Evolutionary conservation across 2,888 invertebrate genomes (phyloP).

Genomic region (Phlogophora meticulosa): DNA sequence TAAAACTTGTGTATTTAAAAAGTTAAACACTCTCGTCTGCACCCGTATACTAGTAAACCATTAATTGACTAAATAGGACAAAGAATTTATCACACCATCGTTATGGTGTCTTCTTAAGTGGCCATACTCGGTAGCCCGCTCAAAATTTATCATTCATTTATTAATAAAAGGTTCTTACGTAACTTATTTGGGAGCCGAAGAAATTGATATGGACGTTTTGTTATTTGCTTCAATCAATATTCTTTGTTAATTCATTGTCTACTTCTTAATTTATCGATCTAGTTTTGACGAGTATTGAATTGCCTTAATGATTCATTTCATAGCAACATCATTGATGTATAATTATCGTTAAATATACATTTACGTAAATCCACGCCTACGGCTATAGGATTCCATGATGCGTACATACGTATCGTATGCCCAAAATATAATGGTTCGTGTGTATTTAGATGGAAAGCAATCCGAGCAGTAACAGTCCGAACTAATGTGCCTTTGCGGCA

Average conservation of each 20-base stretch:
- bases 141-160: slow-evolving; percentile 37
- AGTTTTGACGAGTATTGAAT: slow-evolving; percentile 38
- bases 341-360: slow-evolving; percentile 22
- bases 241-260: background rate
- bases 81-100: slow-evolving; percentile 49
- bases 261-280: background rate
- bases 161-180: slow-evolving; percentile 30
- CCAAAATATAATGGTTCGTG: slow-evolving; percentile 21
- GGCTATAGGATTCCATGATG: background rate
- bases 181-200: slow-evolving; percentile 7
- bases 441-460: slow-evolving; percentile 50
- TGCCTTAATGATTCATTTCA: slow-evolving; percentile 15
- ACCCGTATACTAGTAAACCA: slow-evolving; percentile 50
- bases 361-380: slow-evolving; percentile 9
- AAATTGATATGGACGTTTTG: slow-evolving; percentile 22
- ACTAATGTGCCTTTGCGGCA: slow-evolving; percentile 54
- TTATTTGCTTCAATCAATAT: slow-evolving; percentile 24
- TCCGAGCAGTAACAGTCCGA: slow-evolving; percentile 29
- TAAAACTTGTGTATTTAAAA: slow-evolving; percentile 31
- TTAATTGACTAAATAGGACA: slow-evolving; percentile 61
- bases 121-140: slow-evolving; percentile 29
- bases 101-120: slow-evolving; percentile 50
- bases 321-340: slow-evolving; percentile 20
- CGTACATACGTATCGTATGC: slow-evolving; percentile 5
- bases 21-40: slow-evolving; percentile 11